Base-by-base conservation (phyloP, 2,113 vertebrate species). In the Dipodomys merriami region DNA sequence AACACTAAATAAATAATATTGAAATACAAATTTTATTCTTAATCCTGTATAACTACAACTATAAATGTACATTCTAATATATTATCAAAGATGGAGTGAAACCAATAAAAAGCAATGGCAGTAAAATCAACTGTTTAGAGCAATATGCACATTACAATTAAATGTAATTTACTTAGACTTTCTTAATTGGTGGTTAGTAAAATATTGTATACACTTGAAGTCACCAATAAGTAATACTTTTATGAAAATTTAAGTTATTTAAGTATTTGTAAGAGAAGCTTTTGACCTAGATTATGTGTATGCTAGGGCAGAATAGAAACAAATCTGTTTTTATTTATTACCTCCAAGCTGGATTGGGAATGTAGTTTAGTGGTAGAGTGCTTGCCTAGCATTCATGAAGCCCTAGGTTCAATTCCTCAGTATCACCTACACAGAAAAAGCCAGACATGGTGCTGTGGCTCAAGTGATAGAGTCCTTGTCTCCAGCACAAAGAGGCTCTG, bases 21-120 rank as follows among this genome's bases (percentile, higher is more conserved):
- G 6, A 85, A 81, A 93, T 65, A 29, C 1, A 85, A 49, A 88
- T 77, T 64, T 84, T 76, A 81, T 22, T 60, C 30, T 88, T 20
- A 89, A 91, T 72, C 72, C 7, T 74, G 0, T 83, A 72, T 86
- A 53, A 82, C 18, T 65, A 10, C 0, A 86, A 46, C 67, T 85
- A 69, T 72, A 73, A 6, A 25, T n/a, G 22, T 46, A 83, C 3
- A 6, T n/a, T 25, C 1, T 35, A 65, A 2, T 4, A 77, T 44
- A 69, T 7, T 90, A 89, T 49, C 7, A 86, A 25, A 78, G 67
- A 29, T 78, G 65, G 1, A 57, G 76, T 64, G 23, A 79, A 92
- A 84, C 78, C 35, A 57, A 46, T 91, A 22, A 39, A 20, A 91
- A 82, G 73, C n/a, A 91, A 80, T 87, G 71, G 25, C 39, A 81